Conservation (phyloP, 2,888 invertebrate genomes). For the Eupithecia dodoneata region DNA sequence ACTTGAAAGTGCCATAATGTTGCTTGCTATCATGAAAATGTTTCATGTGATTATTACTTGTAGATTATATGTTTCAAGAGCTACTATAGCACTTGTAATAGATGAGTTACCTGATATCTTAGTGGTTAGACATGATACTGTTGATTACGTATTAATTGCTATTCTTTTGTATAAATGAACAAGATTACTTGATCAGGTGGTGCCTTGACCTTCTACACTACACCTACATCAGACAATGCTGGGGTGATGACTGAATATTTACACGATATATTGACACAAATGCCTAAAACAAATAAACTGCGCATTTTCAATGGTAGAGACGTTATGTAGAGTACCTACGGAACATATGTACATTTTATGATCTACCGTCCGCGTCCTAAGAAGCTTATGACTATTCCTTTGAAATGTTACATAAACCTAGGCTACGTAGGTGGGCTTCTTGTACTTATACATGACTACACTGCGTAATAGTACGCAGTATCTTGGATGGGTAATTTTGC, state of each 20-base stretch:
- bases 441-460: neutral
- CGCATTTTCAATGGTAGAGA: neutral
- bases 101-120: conserved; percentile 6
- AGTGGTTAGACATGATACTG: neutral
- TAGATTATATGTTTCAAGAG: conserved; percentile 3
- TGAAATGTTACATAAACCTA: neutral
- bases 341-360: neutral
- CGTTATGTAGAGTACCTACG: neutral
- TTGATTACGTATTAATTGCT: conserved; percentile 1
- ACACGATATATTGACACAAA: neutral
- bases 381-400: neutral
- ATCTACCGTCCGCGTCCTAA: neutral
- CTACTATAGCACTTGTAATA: neutral
- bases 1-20: conserved; percentile 2
- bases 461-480: neutral
- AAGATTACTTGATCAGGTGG: conserved; percentile 18
- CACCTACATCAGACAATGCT: neutral
- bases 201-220: conserved; percentile 14
- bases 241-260: neutral
- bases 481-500: neutral
- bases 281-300: neutral
- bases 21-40: neutral
- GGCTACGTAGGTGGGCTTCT: neutral
- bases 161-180: conserved; percentile 8
- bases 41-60: neutral